Evolutionary conservation across 2,113 vertebrate genomes (phyloP).

Genomic region (Menura novaehollandiae): DNA sequence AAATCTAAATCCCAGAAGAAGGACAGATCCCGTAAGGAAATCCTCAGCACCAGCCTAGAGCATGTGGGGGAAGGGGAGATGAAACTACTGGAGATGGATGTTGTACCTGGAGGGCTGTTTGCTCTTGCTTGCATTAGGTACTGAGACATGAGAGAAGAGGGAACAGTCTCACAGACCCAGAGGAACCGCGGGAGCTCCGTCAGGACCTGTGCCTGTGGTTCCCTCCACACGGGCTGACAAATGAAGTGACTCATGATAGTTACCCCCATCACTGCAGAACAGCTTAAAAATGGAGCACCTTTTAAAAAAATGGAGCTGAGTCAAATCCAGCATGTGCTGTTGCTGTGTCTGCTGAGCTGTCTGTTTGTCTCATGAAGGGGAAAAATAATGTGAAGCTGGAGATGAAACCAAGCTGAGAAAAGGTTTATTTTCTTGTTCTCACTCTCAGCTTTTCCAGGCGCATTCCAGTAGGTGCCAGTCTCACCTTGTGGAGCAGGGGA

Average conservation of each 20-base stretch:
- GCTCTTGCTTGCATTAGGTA: neutral
- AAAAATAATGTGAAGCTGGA: neutral
- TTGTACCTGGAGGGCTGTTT: neutral
- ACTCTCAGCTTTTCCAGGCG: neutral
- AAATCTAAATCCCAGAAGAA: neutral
- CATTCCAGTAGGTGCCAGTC: constrained; percentile 58
- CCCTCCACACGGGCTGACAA: neutral
- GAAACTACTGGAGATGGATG: neutral
- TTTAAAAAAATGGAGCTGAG: neutral
- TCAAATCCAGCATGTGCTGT: neutral
- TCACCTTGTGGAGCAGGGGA: constrained; percentile 24
- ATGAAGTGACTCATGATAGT: neutral
- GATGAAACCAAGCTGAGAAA: neutral
- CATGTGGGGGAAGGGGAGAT: neutral
- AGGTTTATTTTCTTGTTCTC: neutral
- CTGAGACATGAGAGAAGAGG: neutral
- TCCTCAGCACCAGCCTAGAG: neutral
- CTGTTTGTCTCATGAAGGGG: neutral
- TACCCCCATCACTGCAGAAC: neutral
- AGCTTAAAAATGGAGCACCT: neutral
- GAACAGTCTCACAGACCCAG: neutral
- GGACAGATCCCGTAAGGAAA: neutral
- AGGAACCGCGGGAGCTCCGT: neutral
- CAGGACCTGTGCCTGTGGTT: neutral
- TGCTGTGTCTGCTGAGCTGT: neutral